phyloP scores from a whole-genome alignment of 2,888 invertebrate species.

The Lingula anatina region DNA sequence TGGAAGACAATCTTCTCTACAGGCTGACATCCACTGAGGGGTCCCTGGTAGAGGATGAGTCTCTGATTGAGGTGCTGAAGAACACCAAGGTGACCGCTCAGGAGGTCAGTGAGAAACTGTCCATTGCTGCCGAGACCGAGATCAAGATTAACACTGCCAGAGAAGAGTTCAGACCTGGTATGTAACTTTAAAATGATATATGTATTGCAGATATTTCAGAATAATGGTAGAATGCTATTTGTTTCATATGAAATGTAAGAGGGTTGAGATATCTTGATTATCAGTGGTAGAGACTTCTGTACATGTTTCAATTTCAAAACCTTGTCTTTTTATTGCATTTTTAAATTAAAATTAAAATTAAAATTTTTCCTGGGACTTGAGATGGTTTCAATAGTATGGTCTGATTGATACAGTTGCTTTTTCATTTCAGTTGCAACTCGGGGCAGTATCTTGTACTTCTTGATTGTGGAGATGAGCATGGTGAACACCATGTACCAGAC shows the following conservation, averaged over 20 bases:
- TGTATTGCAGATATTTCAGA: too few species aligned
- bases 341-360: too few species aligned
- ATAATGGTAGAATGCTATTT: too few species aligned
- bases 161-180: constrained; percentile 82
- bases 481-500: constrained; percentile 97
- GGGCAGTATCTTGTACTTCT: constrained; percentile 89
- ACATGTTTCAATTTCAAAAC: too few species aligned
- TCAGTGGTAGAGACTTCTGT: too few species aligned
- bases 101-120: constrained; percentile 89
- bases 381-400: too few species aligned
- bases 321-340: too few species aligned
- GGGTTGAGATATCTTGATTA: too few species aligned
- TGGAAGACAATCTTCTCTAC: constrained; percentile 85
- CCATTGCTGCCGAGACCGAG: constrained; percentile 88
- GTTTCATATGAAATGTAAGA: too few species aligned
- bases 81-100: constrained; percentile 61
- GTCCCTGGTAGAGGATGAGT: constrained; percentile 92
- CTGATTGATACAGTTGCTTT: background rate
- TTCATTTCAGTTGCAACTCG: constrained; percentile 90
- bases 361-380: too few species aligned
- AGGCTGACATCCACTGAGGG: constrained; percentile 90
- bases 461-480: constrained; percentile 95
- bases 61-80: constrained; percentile 65
- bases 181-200: constrained; percentile 5
- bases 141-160: constrained; percentile 88